Evolutionary conservation across 1,140 invertebrate species (phyloP), one percentile per base, ranked within the genome.

Genomic region (Orius insidiosus): DNA sequence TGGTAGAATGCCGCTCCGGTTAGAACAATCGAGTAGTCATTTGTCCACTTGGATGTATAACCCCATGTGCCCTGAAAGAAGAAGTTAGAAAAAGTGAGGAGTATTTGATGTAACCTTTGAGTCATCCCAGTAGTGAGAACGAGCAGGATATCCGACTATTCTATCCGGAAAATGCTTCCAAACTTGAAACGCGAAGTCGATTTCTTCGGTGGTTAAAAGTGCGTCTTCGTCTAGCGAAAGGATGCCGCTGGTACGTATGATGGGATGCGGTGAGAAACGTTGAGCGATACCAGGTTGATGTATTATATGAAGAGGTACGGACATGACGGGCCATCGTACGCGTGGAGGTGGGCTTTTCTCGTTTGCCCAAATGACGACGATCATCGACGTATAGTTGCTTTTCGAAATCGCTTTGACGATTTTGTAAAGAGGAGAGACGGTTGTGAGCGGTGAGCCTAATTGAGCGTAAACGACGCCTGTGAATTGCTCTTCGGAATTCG

Each of bases 61-160:
- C 84, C 82, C 90, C 90, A 96, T 16, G 78, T 74, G 50, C 75
- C 73, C 74, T 84, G 57, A 6, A 63, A 61, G 30, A 11, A 39
- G 34, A 11, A 47, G 9, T 36, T n/a, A 36, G 35, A 36, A 36
- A 36, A 36, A 15, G n/a, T 7, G 30, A 41, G 13, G 2, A 33
- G 16, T 5, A 38, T 63, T n/a, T n/a, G n/a, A n/a, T n/a, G n/a
- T n/a, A n/a, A 84, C 81, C 70, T 89, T 88, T 13, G 79, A 75
- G 58, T 93, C 89, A 59, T 96, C 88, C 89, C 89, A 97, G 59
- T 84, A 93, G 65, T 96, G 90, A 47, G 82, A 87, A 45, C 92
- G 69, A 0, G 87, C 85, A 8, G 85, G 86, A 68, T 94, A 96
- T 2, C 92, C 93, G 30, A 98, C 85, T 53, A 98, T 90, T 40